Evolutionary conservation across 2,888 invertebrate genomes (phyloP), one percentile per base, ranked within the genome.

Genomic region (Drosophila atripex): DNA sequence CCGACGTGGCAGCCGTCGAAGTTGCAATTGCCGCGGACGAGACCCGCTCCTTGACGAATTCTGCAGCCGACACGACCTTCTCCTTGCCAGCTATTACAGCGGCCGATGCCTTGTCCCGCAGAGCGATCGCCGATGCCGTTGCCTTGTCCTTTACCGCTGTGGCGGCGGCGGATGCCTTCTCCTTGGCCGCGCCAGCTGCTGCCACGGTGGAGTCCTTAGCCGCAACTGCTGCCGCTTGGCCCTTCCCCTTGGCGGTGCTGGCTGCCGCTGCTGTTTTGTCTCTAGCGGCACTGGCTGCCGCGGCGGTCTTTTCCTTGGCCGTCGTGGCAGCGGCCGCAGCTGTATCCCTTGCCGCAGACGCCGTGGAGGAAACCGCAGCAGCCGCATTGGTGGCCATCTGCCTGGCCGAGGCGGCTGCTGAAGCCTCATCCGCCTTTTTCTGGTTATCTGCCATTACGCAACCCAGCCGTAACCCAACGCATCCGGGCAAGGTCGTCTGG

Each of bases 401-500:
- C 71, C 28, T 39, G 14, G 35, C n/a, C 35, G 35, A 35, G 9
- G 28, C 9, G 28, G 28, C 28, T n/a, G n/a, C 5, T 6, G 35
- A 4, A 35, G 35, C 35, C 2, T n/a, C 52, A 16, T 12, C 14
- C 3, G 70, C 64, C 56, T 69, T 64, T 74, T 66, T 35, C 60
- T 64, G 50, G 46, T 32, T 21, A 49, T 65, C 68, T 21, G 60
- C 64, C 64, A 73, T 82, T 82, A 76, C 77, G 86, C 77, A 82
- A 82, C 72, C 51, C 61, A 85, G 76, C 58, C 86, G 82, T 71
- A 82, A 76, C 63, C 80, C 74, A 82, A 74, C 79, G 82, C 86
- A 87, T 59, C 72, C 65, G 35, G 52, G 58, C 82, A 82, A 82
- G 82, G 82, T 82, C 82, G 85, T 53, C 65, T 43, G 72, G 72